Base-by-base conservation (phyloP, 1,140 invertebrate species). In the Monochamus saltuarius region DNA sequence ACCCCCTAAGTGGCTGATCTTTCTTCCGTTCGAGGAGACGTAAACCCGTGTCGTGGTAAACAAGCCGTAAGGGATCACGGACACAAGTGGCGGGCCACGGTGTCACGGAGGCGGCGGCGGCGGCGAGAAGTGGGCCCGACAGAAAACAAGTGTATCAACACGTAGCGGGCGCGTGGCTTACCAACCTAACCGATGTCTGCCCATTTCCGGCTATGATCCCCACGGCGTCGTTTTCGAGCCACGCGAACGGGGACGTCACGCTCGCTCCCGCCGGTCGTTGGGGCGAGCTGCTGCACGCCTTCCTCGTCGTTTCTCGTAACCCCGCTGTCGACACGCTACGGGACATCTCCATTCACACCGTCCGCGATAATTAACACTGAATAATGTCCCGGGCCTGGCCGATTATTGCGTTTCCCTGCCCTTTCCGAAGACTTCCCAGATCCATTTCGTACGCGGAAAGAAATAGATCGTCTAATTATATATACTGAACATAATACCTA, bases 281-380 rank as follows among this genome's bases (percentile, higher is more conserved):
- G 22, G 22, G 22, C 22, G 22, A 29, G 22, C 22, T 29, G 22
- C 22, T 63, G 64, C 66, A 72, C 72, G 11, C 11, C 45, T 72
- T 70, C 73, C 73, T 72, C 75, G 75, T 75, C 75, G 75, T 71
- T 71, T 72, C 65, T 71, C 69, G 78, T 77, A 75, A 72, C 71
- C 67, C 75, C 72, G 22, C 73, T 73, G 77, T 73, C 77, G 73
- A 79, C 79, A 77, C 78, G 75, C 75, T 75, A 75, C 70, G 75
- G 67, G 64, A 66, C 56, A 58, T 58, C 64, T 61, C 56, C 64
- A 62, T 47, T 62, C 55, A 55, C 55, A 40, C 42, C 59, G 49
- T 45, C 51, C 59, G 56, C 64, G 59, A 66, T 29, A 29, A 29
- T 66, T 66, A 66, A 66, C 60, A 51, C 64, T 59, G 42, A 47